Percentiles rank a stretch among this genome's conserved stretches.
Conservation (phyloP, 2,888 invertebrate genomes). For the Cataglyphis rosenhaueri region DNA sequence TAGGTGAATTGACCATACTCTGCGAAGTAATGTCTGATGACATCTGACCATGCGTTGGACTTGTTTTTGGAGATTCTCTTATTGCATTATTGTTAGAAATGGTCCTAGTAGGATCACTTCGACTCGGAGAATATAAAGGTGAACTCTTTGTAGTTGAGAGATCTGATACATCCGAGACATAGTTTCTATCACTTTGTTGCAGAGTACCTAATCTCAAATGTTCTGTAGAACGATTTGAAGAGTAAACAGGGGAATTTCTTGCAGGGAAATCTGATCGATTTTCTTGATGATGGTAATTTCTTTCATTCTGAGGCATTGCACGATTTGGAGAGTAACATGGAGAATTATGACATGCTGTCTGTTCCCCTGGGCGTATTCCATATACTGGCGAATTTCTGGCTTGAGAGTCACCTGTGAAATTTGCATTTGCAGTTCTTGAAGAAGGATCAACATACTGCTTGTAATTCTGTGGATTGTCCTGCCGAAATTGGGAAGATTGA, state of each 20-base stretch:
- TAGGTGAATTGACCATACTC: conserved; percentile 71
- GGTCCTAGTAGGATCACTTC: conserved; percentile 65
- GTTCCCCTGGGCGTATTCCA: conserved; percentile 69
- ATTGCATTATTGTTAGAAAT: conserved; percentile 85
- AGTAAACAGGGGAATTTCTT: conserved; percentile 79
- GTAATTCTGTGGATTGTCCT: conserved; percentile 76
- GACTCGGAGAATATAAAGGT: conserved; percentile 74
- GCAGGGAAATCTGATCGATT: conserved; percentile 74
- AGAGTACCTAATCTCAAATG: conserved; percentile 71
- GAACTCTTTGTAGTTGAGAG: conserved; percentile 71
- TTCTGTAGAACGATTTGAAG: conserved; percentile 77
- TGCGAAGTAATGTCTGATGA: conserved; percentile 69
- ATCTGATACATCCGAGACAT: conserved; percentile 70
- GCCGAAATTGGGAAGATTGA: conserved; percentile 75
- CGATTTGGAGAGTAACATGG: conserved; percentile 75
- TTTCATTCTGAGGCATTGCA: conserved; percentile 67
- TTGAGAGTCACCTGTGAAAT: conserved; percentile 76
- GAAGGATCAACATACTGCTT: conserved; percentile 78
- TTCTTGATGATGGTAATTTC: conserved; percentile 74
- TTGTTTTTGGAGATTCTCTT: conserved; percentile 86
- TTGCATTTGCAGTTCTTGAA: conserved; percentile 69
- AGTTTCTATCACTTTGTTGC: conserved; percentile 76
- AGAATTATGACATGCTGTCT: conserved; percentile 74
- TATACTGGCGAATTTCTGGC: conserved; percentile 80
- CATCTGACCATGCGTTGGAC: conserved; percentile 76